Base-by-base conservation (phyloP, 2,113 vertebrate species). In the Paratilapia polleni region DNA sequence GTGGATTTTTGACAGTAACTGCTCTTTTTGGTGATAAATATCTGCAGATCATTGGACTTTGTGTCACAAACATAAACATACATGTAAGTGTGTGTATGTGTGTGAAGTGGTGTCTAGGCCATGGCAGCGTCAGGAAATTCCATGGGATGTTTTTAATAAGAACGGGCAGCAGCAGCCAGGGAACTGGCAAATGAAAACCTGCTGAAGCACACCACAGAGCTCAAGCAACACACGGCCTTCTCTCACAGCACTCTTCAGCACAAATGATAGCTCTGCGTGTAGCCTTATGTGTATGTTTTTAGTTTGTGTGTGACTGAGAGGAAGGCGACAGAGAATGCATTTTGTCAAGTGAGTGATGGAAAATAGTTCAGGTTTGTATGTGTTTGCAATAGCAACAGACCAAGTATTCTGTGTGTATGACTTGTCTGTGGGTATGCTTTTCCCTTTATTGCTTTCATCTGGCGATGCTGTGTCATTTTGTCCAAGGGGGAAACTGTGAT, bases 111-210 rank as follows among this genome's bases (percentile, higher is more conserved):
- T 85, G 88, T 87, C 91, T 90, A 49, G 83, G 94, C 88, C 84
- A 78, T 63, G 92, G 94, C 90, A 84, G 89, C 78, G 59, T 90
- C 89, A 95, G 94, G 94, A 96, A 95, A 96, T 96, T 96, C 94
- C 95, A 93, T 73, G 84, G 94, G 94, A 96, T 96, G 95, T 95
- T 96, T 95, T 94, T 91, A 96, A 95, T 96, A 94, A 96, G 90
- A 76, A 15, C 3, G 47, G 68, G 82, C 91, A 90, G 89, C 82
- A 19, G 89, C 87, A 90, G 79, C 85, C 90, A 92, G 87, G 90
- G 89, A 91, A 80, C 90, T 88, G 85, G 89, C 85, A 94, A 95
- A 96, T 94, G 88, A 95, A 92, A 95, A 93, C 91, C 92, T 93
- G 93, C 92, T 94, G 94, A 94, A 90, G 85, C 80, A 80, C 68